Conservation (phyloP, 2,888 invertebrate genomes). For the Blastobasis adustella region DNA sequence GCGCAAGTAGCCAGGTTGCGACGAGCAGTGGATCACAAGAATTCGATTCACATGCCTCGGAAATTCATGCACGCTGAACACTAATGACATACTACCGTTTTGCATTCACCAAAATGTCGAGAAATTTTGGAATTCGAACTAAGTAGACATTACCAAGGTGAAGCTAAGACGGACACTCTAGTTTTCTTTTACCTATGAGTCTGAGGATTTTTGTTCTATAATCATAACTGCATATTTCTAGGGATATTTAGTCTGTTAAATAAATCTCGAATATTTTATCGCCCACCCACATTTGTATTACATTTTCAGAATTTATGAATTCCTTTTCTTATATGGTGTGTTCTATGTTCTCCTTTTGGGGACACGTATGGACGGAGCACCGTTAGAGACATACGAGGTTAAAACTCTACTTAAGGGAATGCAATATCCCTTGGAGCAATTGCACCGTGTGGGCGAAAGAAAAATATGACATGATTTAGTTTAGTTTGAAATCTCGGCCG, state of each 20-base stretch:
- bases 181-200: too few species aligned
- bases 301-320: too few species aligned
- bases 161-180: too few species aligned
- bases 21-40: slow-evolving; percentile 9
- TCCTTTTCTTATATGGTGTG: too few species aligned
- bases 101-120: too few species aligned
- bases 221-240: too few species aligned
- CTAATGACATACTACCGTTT: slow-evolving; percentile 17
- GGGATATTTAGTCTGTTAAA: too few species aligned
- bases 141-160: too few species aligned
- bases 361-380: slow-evolving; percentile 29
- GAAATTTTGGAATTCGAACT: too few species aligned
- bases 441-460: background rate
- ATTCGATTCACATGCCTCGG: slow-evolving; percentile 9
- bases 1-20: slow-evolving; percentile 28
- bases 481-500: slow-evolving; percentile 9
- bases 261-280: too few species aligned
- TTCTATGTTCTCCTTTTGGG: slow-evolving; percentile 19
- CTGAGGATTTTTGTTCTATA: too few species aligned
- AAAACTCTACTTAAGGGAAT: slow-evolving; percentile 25
- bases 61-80: slow-evolving; percentile 20
- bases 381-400: slow-evolving; percentile 35
- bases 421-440: slow-evolving; percentile 2
- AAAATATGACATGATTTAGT: slow-evolving; percentile 11
- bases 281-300: too few species aligned